A percentile compares a stretch with the other conserved stretches of the same genome.
Conservation (phyloP, 1,140 invertebrate genomes). For the Zaprionus camerounensis region DNA sequence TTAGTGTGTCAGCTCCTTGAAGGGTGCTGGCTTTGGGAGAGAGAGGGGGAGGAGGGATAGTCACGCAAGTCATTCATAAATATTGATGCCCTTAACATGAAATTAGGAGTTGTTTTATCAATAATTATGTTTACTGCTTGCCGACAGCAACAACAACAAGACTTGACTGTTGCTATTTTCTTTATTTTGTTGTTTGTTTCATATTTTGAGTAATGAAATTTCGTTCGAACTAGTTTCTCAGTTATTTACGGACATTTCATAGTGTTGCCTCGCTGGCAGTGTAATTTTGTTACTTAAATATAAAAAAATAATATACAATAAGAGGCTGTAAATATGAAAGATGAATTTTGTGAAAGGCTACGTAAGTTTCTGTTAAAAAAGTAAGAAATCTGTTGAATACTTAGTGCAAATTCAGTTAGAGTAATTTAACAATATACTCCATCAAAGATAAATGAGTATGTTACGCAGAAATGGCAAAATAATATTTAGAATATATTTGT, state of each 20-base stretch:
- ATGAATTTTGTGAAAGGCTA: constrained; percentile 55
- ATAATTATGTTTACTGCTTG: constrained; percentile 73
- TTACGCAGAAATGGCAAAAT: neutral
- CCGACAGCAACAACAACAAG: constrained; percentile 40
- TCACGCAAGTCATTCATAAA: constrained; percentile 70
- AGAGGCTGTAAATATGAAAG: constrained; percentile 38
- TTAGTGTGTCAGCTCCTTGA: constrained; percentile 49
- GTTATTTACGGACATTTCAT: constrained; percentile 59
- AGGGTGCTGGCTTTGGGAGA: neutral
- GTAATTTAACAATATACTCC: neutral
- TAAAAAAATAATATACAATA: neutral
- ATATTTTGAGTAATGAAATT: constrained; percentile 40
- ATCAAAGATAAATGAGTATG: no score
- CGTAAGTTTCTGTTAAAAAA: constrained; percentile 47
- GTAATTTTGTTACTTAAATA: neutral
- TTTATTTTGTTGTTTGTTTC: constrained; percentile 20
- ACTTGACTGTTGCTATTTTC: constrained; percentile 66
- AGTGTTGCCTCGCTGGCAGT: constrained; percentile 31
- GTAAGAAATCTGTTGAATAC: neutral
- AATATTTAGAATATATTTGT: no score
- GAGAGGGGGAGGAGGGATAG: neutral
- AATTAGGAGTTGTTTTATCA: constrained; percentile 80
- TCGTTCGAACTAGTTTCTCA: constrained; percentile 37
- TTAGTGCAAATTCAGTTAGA: neutral
- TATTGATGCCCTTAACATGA: constrained; percentile 50